Conservation (phyloP, 2,888 invertebrate genomes). For the Lepidonotus clava region DNA sequence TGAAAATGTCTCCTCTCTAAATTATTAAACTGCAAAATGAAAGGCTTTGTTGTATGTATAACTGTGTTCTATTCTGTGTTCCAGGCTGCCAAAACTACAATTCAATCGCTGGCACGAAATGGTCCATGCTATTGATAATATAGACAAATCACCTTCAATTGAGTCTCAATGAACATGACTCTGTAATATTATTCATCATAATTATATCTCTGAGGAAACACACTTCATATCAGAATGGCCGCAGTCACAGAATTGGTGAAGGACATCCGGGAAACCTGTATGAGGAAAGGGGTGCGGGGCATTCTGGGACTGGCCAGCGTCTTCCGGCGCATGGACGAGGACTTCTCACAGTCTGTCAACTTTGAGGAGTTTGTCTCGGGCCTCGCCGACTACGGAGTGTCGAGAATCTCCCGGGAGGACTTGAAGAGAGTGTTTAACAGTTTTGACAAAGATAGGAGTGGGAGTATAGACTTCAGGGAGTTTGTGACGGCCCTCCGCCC, state of each 20-base stretch:
- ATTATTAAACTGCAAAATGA: no score
- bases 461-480: conserved; percentile 98
- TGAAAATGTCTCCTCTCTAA: no score
- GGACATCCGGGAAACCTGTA: conserved; percentile 27
- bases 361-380: conserved; percentile 66
- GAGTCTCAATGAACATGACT: no score
- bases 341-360: conserved; percentile 67
- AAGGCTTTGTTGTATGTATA: no score
- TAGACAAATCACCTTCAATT: no score
- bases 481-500: conserved; percentile 98
- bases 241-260: neutral
- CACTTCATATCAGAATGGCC: no score
- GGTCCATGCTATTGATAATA: no score
- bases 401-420: conserved; percentile 96
- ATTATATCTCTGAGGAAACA: no score
- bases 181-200: no score
- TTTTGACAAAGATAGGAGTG: conserved; percentile 96
- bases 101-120: no score
- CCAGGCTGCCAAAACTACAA: no score
- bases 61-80: no score
- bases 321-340: conserved; percentile 28
- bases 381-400: conserved; percentile 82
- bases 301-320: conserved; percentile 29
- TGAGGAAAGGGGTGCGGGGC: conserved; percentile 17
- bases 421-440: conserved; percentile 99